Conservation (phyloP, 1,140 invertebrate genomes). For the Aphelenchoides fujianensis region DNA sequence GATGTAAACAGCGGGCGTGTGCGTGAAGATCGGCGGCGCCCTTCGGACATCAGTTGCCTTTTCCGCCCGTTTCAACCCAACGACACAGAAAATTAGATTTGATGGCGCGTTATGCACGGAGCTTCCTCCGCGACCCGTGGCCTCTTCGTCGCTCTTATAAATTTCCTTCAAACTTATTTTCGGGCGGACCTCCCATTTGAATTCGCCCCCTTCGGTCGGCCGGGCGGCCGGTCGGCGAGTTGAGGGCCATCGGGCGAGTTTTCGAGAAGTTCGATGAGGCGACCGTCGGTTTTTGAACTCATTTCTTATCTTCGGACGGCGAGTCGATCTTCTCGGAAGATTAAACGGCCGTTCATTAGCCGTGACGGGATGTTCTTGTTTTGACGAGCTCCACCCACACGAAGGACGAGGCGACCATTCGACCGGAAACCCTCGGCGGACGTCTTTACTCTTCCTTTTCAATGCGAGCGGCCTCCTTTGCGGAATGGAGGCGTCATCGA, state of each 20-base stretch:
- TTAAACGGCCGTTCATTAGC: too few species aligned
- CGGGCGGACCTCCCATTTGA: not conserved
- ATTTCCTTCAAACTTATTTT: conserved; percentile 6
- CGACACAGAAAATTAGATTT: conserved; percentile 16
- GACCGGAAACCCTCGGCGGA: too few species aligned
- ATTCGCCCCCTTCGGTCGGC: not conserved
- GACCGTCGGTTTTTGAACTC: not conserved
- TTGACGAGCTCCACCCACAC: too few species aligned
- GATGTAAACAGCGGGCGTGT: too few species aligned
- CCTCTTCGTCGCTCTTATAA: not conserved
- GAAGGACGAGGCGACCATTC: too few species aligned
- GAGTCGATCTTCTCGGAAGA: too few species aligned
- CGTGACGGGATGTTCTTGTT: too few species aligned
- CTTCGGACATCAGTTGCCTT: not conserved
- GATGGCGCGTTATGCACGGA: not conserved
- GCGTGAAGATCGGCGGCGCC: not conserved
- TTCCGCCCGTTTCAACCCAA: not conserved
- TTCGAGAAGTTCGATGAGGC: not conserved
- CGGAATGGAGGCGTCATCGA: too few species aligned
- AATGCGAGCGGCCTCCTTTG: too few species aligned
- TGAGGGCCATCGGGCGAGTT: not conserved
- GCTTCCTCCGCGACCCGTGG: not conserved
- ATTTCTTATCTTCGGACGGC: too few species aligned
- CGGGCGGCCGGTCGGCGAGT: too few species aligned
- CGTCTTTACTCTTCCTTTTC: too few species aligned